Conservation (phyloP, 1,140 invertebrate genomes). For the Melipona quadrifasciata region DNA sequence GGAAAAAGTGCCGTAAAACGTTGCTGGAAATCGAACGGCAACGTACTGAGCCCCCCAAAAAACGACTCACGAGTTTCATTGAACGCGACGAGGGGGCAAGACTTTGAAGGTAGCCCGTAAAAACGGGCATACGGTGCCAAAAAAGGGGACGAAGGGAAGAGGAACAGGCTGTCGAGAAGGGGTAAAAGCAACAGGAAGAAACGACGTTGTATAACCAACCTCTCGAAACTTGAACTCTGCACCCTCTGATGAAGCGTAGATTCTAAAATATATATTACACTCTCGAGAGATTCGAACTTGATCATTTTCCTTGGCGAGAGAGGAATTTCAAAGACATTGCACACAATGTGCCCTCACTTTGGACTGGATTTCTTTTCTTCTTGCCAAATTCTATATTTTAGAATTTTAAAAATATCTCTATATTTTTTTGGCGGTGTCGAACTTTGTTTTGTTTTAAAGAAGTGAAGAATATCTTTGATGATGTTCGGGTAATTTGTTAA, state of each 20-base stretch:
- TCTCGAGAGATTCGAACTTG: neutral
- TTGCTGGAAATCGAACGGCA: constrained; percentile 22
- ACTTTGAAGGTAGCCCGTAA: constrained; percentile 36
- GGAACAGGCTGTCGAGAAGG: constrained; percentile 25
- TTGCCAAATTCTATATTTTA: too few species aligned
- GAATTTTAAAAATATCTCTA: too few species aligned
- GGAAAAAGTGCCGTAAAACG: neutral
- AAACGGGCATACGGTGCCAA: constrained; percentile 35
- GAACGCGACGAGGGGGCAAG: constrained; percentile 31
- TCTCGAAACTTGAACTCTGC: neutral
- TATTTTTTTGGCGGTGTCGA: too few species aligned
- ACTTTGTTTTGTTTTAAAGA: too few species aligned
- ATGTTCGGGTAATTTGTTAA: too few species aligned
- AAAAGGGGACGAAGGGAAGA: constrained; percentile 32
- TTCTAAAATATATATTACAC: constrained; percentile 5
- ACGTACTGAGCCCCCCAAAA: constrained; percentile 15
- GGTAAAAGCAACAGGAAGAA: constrained; percentile 39
- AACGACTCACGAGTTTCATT: constrained; percentile 46
- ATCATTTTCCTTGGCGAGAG: neutral
- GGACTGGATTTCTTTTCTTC: too few species aligned
- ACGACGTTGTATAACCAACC: neutral
- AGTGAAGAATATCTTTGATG: too few species aligned
- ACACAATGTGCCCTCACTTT: too few species aligned
- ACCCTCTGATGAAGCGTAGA: neutral
- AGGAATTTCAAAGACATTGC: too few species aligned